Percentiles rank a stretch among this genome's conserved stretches.
Evolutionary conservation across 2,888 invertebrate genomes (phyloP).

Genomic region (Idaea biselata): DNA sequence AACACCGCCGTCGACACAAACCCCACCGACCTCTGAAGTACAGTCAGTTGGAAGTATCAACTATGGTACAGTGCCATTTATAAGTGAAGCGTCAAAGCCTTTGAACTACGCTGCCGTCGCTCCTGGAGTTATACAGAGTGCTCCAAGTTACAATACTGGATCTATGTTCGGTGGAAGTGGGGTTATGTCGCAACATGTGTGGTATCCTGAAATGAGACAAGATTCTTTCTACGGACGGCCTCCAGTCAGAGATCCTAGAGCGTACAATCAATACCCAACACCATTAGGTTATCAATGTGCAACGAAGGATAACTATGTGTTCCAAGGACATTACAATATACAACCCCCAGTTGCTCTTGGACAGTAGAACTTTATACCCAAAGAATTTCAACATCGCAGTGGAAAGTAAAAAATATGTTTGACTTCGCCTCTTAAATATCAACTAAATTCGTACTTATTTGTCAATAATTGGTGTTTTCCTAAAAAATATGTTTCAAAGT

Average conservation of each 20-base stretch:
- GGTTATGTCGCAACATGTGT: slow-evolving; percentile 46
- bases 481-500: no score
- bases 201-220: slow-evolving; percentile 66
- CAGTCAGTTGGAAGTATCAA: slow-evolving; percentile 53
- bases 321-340: slow-evolving; percentile 75
- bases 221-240: slow-evolving; percentile 57
- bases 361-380: slow-evolving; percentile 45
- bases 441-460: no score
- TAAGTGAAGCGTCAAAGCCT: slow-evolving; percentile 42
- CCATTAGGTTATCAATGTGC: slow-evolving; percentile 71
- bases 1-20: slow-evolving; percentile 21
- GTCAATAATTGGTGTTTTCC: no score
- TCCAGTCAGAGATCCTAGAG: slow-evolving; percentile 54
- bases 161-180: slow-evolving; percentile 50
- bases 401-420: no score
- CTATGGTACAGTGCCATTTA: slow-evolving; percentile 56
- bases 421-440: no score
- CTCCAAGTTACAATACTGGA: slow-evolving; percentile 54
- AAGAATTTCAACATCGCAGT: no score
- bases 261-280: slow-evolving; percentile 67
- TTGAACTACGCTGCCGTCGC: slow-evolving; percentile 58
- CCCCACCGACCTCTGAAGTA: slow-evolving; percentile 22
- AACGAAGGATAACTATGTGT: slow-evolving; percentile 72
- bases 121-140: slow-evolving; percentile 20
- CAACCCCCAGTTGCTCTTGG: slow-evolving; percentile 73